A percentile compares a stretch with the other conserved stretches of the same genome.
Conservation (phyloP, 2,888 invertebrate species). For the Amiota minor region DNA sequence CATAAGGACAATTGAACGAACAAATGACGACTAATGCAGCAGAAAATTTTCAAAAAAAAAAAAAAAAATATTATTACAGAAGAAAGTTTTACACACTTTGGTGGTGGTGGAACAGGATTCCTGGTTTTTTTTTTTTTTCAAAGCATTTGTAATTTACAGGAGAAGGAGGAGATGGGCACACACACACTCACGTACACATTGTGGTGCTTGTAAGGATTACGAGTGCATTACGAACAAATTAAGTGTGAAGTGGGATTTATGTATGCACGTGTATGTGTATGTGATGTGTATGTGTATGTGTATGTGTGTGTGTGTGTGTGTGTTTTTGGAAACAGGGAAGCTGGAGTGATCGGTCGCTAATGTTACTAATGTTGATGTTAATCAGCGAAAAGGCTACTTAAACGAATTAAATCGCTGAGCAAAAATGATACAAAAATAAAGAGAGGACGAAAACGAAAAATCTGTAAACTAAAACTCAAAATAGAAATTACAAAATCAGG, state of each 20-base stretch:
- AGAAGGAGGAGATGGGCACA: background rate
- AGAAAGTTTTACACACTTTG: background rate
- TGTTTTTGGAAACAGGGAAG: background rate
- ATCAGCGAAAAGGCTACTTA: constrained; percentile 49
- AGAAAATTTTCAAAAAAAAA: constrained; percentile 48
- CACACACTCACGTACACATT: background rate
- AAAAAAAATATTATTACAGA: background rate
- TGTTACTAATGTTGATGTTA: background rate
- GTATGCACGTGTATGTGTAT: constrained; percentile 1
- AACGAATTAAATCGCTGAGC: constrained; percentile 52
- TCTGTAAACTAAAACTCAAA: too few relatives aligned
- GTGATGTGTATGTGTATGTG: background rate
- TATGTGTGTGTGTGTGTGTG: background rate
- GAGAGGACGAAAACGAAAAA: too few relatives aligned
- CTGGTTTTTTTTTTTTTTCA: too few relatives aligned
- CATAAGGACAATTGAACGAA: constrained; percentile 11
- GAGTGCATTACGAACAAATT: constrained; percentile 68
- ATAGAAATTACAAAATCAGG: background rate
- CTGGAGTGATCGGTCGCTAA: background rate
- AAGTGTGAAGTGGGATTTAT: constrained; percentile 69
- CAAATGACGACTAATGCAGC: constrained; percentile 47
- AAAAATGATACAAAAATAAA: background rate
- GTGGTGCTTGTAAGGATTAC: constrained; percentile 53
- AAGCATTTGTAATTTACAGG: background rate
- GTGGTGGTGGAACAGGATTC: background rate